Conservation (phyloP, 2,113 vertebrate genomes). For the Haemorhous mexicanus region DNA sequence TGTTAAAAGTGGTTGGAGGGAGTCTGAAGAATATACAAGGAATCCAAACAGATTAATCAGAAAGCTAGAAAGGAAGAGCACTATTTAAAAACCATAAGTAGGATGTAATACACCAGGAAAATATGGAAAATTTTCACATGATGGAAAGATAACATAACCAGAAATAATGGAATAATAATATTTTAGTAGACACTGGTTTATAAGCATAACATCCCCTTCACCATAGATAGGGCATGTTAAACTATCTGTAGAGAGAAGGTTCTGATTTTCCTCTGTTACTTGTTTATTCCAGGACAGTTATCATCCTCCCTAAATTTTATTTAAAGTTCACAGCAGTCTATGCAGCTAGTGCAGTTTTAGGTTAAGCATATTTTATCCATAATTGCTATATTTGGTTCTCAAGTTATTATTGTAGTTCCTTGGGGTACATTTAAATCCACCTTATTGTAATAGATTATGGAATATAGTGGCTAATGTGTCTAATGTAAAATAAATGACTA, state of each 20-base stretch:
- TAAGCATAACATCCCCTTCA: neutral
- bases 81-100: neutral
- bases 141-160: neutral
- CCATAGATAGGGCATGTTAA: neutral
- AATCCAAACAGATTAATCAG: neutral
- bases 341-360: slow-evolving; percentile 78
- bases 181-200: slow-evolving; percentile 11
- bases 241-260: neutral
- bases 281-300: slow-evolving; percentile 57
- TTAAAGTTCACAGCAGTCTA: slow-evolving; percentile 76
- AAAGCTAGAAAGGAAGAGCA: neutral
- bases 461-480: slow-evolving; percentile 86
- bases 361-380: slow-evolving; percentile 85
- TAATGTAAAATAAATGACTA: slow-evolving; percentile 86
- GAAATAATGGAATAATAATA: neutral
- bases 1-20: neutral
- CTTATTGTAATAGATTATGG: slow-evolving; percentile 88
- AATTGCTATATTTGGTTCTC: slow-evolving; percentile 86
- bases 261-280: neutral
- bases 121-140: neutral
- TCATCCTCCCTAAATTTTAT: slow-evolving; percentile 67
- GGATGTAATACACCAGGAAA: neutral
- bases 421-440: slow-evolving; percentile 86
- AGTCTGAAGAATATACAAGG: neutral
- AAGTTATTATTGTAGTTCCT: slow-evolving; percentile 85